A percentile compares a stretch with the other conserved stretches of the same genome.
phyloP scores from a whole-genome alignment of 2,113 vertebrate genomes.

The Ahaetulla prasina region DNA sequence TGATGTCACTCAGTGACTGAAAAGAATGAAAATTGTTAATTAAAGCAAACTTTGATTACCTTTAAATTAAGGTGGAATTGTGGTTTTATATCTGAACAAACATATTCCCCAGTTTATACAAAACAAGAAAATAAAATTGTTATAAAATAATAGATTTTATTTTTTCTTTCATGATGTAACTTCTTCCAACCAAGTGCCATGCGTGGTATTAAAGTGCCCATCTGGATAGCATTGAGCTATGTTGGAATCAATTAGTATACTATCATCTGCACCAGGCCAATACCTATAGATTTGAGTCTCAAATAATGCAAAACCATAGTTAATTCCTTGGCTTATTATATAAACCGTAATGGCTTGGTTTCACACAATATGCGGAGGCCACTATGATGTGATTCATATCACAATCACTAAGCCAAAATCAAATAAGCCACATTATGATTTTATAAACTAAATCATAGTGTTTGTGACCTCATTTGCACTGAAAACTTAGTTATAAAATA shows the following conservation, averaged over 20 bases:
- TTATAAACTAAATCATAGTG: neutral
- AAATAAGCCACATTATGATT: neutral
- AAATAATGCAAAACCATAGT: neutral
- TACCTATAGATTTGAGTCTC: neutral
- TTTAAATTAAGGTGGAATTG: neutral
- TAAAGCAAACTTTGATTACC: neutral
- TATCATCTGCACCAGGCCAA: neutral
- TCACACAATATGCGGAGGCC: neutral
- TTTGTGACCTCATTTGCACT: neutral
- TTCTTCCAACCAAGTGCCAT: neutral
- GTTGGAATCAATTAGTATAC: too few relatives aligned
- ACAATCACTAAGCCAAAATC: neutral
- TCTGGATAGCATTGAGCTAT: neutral
- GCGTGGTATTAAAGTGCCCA: neutral
- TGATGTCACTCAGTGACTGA: neutral
- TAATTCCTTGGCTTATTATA: neutral
- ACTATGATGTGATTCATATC: neutral
- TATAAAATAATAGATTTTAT: neutral
- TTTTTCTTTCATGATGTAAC: neutral
- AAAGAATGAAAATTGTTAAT: neutral
- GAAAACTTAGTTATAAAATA: slow-evolving; percentile 9
- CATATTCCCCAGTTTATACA: neutral
- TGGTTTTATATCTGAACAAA: neutral
- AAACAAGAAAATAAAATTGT: neutral
- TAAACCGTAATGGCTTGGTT: neutral